Percentiles rank a stretch among this genome's conserved stretches.
Evolutionary conservation across 2,113 vertebrate genomes (phyloP).

Genomic region (Apodemus speciosus): DNA sequence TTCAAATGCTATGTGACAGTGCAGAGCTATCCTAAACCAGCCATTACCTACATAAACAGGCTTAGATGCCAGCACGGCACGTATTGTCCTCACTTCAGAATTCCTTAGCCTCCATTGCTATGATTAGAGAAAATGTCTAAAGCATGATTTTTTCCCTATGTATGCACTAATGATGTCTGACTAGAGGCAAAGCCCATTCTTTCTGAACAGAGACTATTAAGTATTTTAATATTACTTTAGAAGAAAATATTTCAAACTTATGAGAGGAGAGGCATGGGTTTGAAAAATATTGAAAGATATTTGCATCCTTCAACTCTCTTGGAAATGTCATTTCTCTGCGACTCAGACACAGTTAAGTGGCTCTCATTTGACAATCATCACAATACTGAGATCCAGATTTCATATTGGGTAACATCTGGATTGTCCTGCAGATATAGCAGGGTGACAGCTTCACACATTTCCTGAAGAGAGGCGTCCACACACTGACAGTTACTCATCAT

Average conservation of each 20-base stretch:
- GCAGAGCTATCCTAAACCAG: slow-evolving; percentile 83
- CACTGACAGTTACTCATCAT: slow-evolving; percentile 75
- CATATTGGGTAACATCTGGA: slow-evolving; percentile 78
- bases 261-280: not conserved
- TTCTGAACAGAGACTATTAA: slow-evolving; percentile 25
- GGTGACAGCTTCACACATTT: slow-evolving; percentile 78
- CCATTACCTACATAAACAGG: slow-evolving; percentile 81
- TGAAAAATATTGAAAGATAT: slow-evolving; percentile 61
- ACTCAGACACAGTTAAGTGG: slow-evolving; percentile 42
- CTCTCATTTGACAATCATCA: slow-evolving; percentile 69
- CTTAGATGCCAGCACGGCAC: slow-evolving; percentile 65
- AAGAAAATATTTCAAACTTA: slow-evolving; percentile 17
- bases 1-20: slow-evolving; percentile 84
- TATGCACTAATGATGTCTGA: slow-evolving; percentile 36
- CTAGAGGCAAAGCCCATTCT: not conserved
- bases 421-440: slow-evolving; percentile 73
- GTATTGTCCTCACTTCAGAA: slow-evolving; percentile 67
- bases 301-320: slow-evolving; percentile 22
- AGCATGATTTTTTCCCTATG: not conserved
- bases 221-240: slow-evolving; percentile 17
- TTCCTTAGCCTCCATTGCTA: slow-evolving; percentile 52
- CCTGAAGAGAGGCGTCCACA: slow-evolving; percentile 64
- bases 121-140: slow-evolving; percentile 57
- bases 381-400: slow-evolving; percentile 56
- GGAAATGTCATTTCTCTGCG: slow-evolving; percentile 27